phyloP scores from a whole-genome alignment of 2,888 invertebrate species.

The Anaspis maculata region DNA sequence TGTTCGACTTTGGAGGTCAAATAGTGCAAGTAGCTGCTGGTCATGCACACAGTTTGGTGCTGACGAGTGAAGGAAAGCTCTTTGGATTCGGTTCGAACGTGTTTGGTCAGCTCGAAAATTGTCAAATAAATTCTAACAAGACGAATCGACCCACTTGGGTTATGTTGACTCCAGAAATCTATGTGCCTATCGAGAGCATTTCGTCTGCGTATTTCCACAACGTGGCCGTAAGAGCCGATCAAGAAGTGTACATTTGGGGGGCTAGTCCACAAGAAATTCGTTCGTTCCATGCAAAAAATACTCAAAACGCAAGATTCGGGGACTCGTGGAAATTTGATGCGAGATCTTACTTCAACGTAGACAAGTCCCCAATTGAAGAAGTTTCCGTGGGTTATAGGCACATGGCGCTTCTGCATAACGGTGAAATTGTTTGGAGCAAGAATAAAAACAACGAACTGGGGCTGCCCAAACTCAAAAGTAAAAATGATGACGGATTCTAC shows the following conservation, averaged over 20 bases:
- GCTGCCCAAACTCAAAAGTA: conserved; percentile 48
- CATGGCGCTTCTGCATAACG: conserved; percentile 44
- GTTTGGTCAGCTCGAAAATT: conserved; percentile 68
- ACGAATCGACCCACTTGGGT: conserved; percentile 53
- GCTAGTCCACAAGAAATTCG: conserved; percentile 67
- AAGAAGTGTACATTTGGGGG: conserved; percentile 67
- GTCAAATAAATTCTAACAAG: conserved; percentile 45
- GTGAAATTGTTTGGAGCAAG: conserved; percentile 62
- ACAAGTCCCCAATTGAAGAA: conserved; percentile 26
- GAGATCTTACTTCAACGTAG: conserved; percentile 34
- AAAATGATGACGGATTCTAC: conserved; percentile 30
- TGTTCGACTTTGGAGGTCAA: conserved; percentile 34
- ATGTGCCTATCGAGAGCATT: conserved; percentile 45
- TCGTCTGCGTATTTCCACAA: conserved; percentile 69
- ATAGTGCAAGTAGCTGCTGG: conserved; percentile 52
- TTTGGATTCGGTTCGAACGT: conserved; percentile 63
- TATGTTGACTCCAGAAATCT: conserved; percentile 40
- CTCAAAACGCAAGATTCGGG: conserved; percentile 20
- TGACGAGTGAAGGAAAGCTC: conserved; percentile 61
- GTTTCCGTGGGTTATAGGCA: conserved; percentile 74
- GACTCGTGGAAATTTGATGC: conserved; percentile 36
- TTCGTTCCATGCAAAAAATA: conserved; percentile 45
- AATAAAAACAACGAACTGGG: conserved; percentile 88
- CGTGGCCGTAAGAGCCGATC: conserved; percentile 59
- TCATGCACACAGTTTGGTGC: conserved; percentile 63